phyloP scores from a whole-genome alignment of 2,888 invertebrate species.

The Platycheirus albimanus region DNA sequence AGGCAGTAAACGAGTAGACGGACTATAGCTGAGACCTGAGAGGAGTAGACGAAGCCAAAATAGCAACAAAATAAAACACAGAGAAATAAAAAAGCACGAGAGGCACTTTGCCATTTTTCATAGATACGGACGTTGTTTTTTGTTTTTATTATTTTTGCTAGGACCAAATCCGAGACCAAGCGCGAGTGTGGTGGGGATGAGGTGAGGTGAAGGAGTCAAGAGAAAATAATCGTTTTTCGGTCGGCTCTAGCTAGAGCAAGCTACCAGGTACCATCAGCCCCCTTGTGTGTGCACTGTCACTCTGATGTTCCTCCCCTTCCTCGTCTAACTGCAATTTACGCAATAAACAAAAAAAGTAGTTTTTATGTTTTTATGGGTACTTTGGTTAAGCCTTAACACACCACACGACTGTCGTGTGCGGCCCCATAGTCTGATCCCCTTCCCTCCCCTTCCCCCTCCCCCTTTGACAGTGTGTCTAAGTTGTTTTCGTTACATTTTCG shows the following conservation, averaged over 20 bases:
- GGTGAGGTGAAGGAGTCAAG: neutral
- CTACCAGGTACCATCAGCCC: no score
- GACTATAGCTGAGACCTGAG: no score
- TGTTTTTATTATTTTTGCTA: no score
- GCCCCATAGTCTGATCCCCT: constrained; percentile 22
- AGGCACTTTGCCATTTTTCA: constrained; percentile 51
- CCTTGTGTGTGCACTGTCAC: neutral
- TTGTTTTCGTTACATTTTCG: constrained; percentile 26
- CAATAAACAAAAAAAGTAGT: constrained; percentile 58
- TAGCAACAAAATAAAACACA: constrained; percentile 45
- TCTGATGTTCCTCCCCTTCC: neutral
- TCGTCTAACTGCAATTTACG: constrained; percentile 65
- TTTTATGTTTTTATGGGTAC: neutral
- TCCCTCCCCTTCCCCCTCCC: neutral
- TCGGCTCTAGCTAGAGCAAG: neutral
- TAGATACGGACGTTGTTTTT: constrained; percentile 1
- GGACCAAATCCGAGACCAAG: neutral
- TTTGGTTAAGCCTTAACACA: constrained; percentile 28
- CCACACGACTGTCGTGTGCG: constrained; percentile 67
- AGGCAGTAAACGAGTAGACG: no score
- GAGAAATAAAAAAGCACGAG: constrained; percentile 15
- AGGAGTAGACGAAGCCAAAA: constrained; percentile 33
- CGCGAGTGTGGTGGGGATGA: neutral
- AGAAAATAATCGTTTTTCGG: constrained; percentile 41
- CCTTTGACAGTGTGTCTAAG: constrained; percentile 41